phyloP scores from a whole-genome alignment of 2,113 vertebrate genomes.

The Callaeas wilsoni region DNA sequence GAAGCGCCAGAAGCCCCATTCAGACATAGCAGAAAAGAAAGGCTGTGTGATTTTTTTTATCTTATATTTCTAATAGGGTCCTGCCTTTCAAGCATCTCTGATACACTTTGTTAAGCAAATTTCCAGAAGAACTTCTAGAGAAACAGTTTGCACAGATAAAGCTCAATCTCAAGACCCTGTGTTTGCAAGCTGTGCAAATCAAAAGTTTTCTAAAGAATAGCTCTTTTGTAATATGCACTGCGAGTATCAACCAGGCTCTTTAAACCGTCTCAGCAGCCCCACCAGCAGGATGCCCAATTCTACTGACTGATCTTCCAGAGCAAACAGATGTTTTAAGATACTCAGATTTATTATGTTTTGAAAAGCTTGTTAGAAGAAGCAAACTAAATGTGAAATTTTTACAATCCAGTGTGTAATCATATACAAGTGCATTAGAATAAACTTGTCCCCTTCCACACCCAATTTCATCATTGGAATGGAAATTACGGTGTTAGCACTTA shows the following conservation, averaged over 20 bases:
- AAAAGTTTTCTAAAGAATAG: background rate
- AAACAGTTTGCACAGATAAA: background rate
- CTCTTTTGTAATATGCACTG: background rate
- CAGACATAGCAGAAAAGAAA: background rate
- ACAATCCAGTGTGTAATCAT: slow-evolving; percentile 40
- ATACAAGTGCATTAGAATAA: slow-evolving; percentile 64
- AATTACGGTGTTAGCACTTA: slow-evolving; percentile 55
- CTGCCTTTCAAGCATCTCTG: background rate
- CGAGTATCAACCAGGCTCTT: background rate
- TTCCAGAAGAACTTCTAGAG: background rate
- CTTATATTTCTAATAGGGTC: background rate
- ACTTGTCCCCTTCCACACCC: slow-evolving; percentile 33
- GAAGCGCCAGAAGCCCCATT: background rate
- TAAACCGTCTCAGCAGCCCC: background rate
- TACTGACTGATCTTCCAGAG: background rate
- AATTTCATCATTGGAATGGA: slow-evolving; percentile 63
- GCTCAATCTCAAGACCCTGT: background rate
- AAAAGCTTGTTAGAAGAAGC: slow-evolving; percentile 52
- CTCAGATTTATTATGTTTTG: slow-evolving; percentile 47
- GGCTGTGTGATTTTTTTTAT: background rate
- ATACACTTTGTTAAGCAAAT: background rate
- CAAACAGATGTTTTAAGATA: slow-evolving; percentile 51
- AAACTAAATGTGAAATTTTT: slow-evolving; percentile 62
- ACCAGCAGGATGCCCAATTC: background rate
- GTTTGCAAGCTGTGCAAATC: background rate